Conservation (phyloP, 2,797 vertebrate species). For the Linurgus olivaceus region DNA sequence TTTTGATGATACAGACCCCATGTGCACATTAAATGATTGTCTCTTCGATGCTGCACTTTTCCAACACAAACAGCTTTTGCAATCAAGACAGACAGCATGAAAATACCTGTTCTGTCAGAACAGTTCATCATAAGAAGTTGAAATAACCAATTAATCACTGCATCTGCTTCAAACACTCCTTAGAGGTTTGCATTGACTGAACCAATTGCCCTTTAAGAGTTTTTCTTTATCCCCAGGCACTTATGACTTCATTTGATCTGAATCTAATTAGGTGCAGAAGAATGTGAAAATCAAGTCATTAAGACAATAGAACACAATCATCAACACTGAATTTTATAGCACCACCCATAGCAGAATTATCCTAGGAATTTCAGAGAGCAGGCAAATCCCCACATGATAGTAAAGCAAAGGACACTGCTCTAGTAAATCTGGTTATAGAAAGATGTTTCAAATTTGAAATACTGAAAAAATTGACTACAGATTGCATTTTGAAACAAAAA, state of each 20-base stretch:
- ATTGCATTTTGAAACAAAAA: not conserved
- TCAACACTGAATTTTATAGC: not conserved
- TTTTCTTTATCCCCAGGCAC: constrained; percentile 43
- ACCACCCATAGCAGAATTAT: not conserved
- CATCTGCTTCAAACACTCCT: constrained; percentile 38
- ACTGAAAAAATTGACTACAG: not conserved
- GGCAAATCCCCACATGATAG: not conserved
- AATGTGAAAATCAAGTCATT: constrained; percentile 42
- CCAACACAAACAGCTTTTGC: not conserved
- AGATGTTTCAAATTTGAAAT: not conserved
- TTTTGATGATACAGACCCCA: not conserved
- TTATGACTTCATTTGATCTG: constrained; percentile 57
- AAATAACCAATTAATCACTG: constrained; percentile 48
- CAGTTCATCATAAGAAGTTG: constrained; percentile 22
- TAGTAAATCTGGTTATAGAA: not conserved
- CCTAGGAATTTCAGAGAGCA: not conserved
- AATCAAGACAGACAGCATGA: not conserved
- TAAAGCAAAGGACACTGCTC: not conserved
- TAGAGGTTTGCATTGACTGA: constrained; percentile 8
- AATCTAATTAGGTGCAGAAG: constrained; percentile 46
- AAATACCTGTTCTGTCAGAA: constrained; percentile 58
- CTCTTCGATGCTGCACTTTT: not conserved
- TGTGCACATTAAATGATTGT: not conserved
- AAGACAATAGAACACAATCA: not conserved
- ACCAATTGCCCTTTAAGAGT: constrained; percentile 44